Evolutionary conservation across 64 coral and sea anemone genomes (phyloP), one percentile per base, ranked within the genome.

Genomic region (Exaiptasia diaphana): DNA sequence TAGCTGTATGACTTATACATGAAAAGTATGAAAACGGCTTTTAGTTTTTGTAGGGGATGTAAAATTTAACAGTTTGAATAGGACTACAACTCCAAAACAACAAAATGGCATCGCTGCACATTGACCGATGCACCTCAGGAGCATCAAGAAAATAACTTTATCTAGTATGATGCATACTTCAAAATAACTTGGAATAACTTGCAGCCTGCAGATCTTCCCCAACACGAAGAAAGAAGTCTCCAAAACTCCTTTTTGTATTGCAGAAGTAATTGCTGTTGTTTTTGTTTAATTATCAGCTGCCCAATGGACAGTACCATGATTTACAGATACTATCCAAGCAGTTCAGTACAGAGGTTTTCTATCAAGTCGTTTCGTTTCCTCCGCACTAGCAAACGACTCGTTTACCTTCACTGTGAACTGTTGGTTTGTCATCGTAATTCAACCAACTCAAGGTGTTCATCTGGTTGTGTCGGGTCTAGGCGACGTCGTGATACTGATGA

Each of bases 371-470:
- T 86, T 11, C 56, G 71, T 50, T 86, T 86, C 26, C 57, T 86
- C 18, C 24, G 34, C 34, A 10, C 59, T n/a, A 46, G 49, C 29
- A 55, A 58, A 21, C 72, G 39, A 5, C 58, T 62, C 11, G 73
- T 77, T 11, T 75, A 86, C n/a, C 52, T 86, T 0, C 83, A 86
- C 83, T 86, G 83, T 77, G 70, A 76, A 41, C 55, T 86, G 31
- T 8, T 86, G 23, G 71, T 75, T 18, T 86, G 83, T 44, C 71
- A 86, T 27, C 58, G 71, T 33, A 86, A 86, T 72, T 67, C 73
- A 38, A 67, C 72, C 12, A 75, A 75, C 27, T 76, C 71, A 17
- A 56, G 71, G 18, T 86, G 83, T 44, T 31, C 73, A 23, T 57
- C 33, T 26, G 73, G 83, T 38, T 76, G 71, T 50, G 38, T 67